A percentile compares a stretch with the other conserved stretches of the same genome.
Evolutionary conservation across 2,113 vertebrate genomes (phyloP).

Genomic region (Scomber japonicus): DNA sequence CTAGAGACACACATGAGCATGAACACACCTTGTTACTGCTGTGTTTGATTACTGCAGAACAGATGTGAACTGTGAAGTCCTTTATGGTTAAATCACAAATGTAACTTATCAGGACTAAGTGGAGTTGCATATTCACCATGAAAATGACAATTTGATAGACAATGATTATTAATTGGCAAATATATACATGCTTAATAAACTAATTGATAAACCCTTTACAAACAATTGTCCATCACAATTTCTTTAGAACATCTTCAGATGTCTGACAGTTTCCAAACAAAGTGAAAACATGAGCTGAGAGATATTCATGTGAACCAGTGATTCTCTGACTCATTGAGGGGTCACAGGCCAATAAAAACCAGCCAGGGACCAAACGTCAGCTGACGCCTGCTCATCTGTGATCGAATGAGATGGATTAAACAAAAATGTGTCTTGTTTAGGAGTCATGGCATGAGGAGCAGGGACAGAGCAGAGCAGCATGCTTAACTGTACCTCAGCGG

Average conservation of each 20-base stretch:
- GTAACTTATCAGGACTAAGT: not conserved
- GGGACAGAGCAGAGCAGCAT: slow-evolving; percentile 44
- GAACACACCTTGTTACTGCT: not conserved
- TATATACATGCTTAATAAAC: too few relatives aligned
- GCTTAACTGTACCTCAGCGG: slow-evolving; percentile 62
- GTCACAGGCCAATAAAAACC: slow-evolving; percentile 39
- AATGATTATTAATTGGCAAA: too few relatives aligned
- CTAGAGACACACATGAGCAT: not conserved
- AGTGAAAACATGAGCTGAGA: not conserved
- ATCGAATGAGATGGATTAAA: slow-evolving; percentile 57
- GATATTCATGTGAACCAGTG: not conserved
- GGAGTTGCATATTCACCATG: too few relatives aligned
- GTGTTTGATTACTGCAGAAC: not conserved
- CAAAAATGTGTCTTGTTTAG: slow-evolving; percentile 56
- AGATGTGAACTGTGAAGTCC: not conserved
- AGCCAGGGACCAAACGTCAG: slow-evolving; percentile 34
- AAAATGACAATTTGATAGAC: too few relatives aligned
- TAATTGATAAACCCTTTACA: not conserved
- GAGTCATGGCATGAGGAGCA: slow-evolving; percentile 21
- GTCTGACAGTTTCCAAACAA: too few relatives aligned
- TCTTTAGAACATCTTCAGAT: too few relatives aligned
- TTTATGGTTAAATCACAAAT: not conserved
- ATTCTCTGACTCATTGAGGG: slow-evolving; percentile 29
- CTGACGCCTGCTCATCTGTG: slow-evolving; percentile 39
- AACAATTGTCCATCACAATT: too few relatives aligned